Evolutionary conservation across 1,140 invertebrate genomes (phyloP).

Genomic region (Drosophila kanapiae): DNA sequence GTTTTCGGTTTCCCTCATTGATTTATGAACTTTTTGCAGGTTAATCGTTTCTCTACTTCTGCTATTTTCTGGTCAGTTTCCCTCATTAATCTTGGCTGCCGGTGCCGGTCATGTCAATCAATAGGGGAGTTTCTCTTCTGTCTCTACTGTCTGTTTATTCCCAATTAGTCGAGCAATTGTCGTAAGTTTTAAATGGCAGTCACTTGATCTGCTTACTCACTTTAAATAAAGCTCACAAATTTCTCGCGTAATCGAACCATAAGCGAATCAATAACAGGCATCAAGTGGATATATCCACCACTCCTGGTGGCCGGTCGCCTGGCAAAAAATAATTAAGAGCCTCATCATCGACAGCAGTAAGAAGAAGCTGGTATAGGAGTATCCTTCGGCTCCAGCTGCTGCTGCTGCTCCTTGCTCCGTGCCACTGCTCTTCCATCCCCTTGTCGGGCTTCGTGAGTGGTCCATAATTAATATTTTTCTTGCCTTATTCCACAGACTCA

Average conservation of each 20-base stretch:
- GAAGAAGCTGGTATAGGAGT: slow-evolving; percentile 13
- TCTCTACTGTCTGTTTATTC: not conserved
- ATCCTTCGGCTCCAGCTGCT: slow-evolving; percentile 18
- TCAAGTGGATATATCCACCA: slow-evolving; percentile 37
- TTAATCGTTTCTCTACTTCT: slow-evolving; percentile 41
- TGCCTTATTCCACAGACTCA: slow-evolving; percentile 24
- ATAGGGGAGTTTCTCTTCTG: not conserved
- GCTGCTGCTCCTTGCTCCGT: slow-evolving; percentile 12
- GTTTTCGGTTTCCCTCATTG: slow-evolving; percentile 54
- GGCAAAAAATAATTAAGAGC: slow-evolving; percentile 58
- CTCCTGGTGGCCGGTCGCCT: slow-evolving; percentile 15
- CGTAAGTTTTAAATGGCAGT: slow-evolving; percentile 16
- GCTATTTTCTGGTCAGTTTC: slow-evolving; percentile 40
- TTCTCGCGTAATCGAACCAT: slow-evolving; percentile 34
- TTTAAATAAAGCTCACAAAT: slow-evolving; percentile 36
- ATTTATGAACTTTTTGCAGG: slow-evolving; percentile 63
- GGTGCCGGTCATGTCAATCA: slow-evolving; percentile 23
- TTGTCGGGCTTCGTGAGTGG: slow-evolving; percentile 54
- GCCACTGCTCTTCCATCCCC: slow-evolving; percentile 9
- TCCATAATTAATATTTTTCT: slow-evolving; percentile 72
- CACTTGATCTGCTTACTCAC: slow-evolving; percentile 27
- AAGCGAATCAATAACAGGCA: slow-evolving; percentile 49
- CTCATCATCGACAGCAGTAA: slow-evolving; percentile 35
- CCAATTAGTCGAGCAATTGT: slow-evolving; percentile 46
- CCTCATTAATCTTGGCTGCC: slow-evolving; percentile 42